Evolutionary conservation across 2,888 invertebrate species (phyloP), one percentile per base, ranked within the genome.

Genomic region (Ophioninae sp.): DNA sequence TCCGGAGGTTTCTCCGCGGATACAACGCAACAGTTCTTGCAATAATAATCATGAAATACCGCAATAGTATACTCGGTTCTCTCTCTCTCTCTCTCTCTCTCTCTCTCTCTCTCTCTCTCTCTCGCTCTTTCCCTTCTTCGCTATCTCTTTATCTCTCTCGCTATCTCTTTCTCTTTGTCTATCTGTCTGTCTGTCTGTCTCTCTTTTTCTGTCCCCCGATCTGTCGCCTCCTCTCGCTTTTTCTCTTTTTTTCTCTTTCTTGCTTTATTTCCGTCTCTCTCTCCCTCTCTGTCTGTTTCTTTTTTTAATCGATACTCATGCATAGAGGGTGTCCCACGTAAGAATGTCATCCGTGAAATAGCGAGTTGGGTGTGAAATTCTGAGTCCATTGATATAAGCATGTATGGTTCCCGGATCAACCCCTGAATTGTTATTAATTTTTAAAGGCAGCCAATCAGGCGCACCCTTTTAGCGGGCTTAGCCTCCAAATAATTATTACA

Each of bases 1-100:
- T 72, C 78, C 68, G 67, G 75, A 76, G 84, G 79, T 84, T 81
- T 77, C 80, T 82, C 65, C 61, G 76, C 74, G 73, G 79, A 83
- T 71, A 79, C 81, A 79, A 84, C 84, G 79, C 81, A 80, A 83
- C 56, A 79, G 64, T 79, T 79, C 78, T 69, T 67, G 81, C 73
- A 85, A 85, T 86, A 85, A 86, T 85, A 85, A 85, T 85, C 77
- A 84, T 83, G 77, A 65, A 71, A 63, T 63, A 61, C 74, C 67
- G 58, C 65, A 78, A 71, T 72, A 59, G 71, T 78, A 71, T 65
- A 68, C 58, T 74, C 22, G 65, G 78, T 74, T 75, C 79, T 68
- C 76, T 59, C 9, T 44, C 37, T 51, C 30, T 63, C 22, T 69
- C 37, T 75, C 63, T 79, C 51, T 71, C 71, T 68, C 22, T 59